phyloP scores from a whole-genome alignment of 2,113 vertebrate species.

The Neogobius melanostomus region DNA sequence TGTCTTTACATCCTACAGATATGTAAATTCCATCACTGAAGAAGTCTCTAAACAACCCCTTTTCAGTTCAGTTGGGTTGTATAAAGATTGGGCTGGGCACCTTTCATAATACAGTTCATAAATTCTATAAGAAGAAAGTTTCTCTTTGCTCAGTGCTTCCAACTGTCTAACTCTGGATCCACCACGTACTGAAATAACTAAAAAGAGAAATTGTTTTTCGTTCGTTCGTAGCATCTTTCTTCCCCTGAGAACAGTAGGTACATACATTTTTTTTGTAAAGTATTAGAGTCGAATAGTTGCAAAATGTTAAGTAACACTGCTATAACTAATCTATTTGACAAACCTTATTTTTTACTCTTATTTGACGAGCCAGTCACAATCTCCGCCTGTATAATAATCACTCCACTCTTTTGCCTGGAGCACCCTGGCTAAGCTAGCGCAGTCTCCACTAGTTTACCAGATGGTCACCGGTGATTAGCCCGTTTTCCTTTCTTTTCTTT shows the following conservation, averaged over 20 bases:
- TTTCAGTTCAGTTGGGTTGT: too few species aligned
- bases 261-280: too few species aligned
- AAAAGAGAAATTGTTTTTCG: too few species aligned
- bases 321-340: not conserved
- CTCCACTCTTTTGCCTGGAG: conserved; percentile 37
- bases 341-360: not conserved
- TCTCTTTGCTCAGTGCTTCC: too few species aligned
- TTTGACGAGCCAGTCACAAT: conserved; percentile 10
- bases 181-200: too few species aligned
- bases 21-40: too few species aligned
- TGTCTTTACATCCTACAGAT: not conserved
- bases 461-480: conserved; percentile 64
- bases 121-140: too few species aligned
- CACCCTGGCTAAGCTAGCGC: conserved; percentile 33
- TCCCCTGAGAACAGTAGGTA: too few species aligned
- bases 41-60: too few species aligned
- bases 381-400: conserved; percentile 9
- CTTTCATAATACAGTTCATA: too few species aligned
- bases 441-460: conserved; percentile 64
- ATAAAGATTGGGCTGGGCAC: not conserved
- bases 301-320: not conserved
- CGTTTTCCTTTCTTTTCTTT: conserved; percentile 14
- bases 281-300: not conserved
- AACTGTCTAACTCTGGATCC: too few species aligned
- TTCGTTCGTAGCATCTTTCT: too few species aligned